phyloP scores from a whole-genome alignment of 1,140 invertebrate genomes.

The Camponotus vicinus region DNA sequence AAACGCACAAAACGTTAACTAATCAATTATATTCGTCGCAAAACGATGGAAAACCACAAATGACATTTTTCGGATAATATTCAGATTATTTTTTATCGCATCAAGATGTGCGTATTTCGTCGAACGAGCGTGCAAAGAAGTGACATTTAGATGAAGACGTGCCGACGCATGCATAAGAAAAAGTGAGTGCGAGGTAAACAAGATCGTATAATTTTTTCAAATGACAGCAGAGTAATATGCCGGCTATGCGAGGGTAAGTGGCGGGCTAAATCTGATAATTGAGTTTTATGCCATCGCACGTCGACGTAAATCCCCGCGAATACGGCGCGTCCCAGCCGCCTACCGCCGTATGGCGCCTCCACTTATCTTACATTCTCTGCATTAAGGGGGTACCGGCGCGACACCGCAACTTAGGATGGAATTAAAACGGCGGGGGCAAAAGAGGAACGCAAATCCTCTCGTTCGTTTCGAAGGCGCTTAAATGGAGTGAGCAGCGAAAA shows the following conservation, averaged over 20 bases:
- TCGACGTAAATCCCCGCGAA: constrained; percentile 77
- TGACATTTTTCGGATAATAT: constrained; percentile 54
- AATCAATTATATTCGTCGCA: constrained; percentile 37
- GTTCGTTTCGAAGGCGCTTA: constrained; percentile 13
- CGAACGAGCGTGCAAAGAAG: background rate
- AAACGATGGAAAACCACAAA: constrained; percentile 15
- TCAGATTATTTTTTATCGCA: background rate
- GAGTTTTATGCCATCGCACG: constrained; percentile 81
- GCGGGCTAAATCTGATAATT: constrained; percentile 77
- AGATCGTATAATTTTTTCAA: constrained; percentile 70
- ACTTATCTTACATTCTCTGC: constrained; percentile 73
- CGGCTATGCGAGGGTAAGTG: constrained; percentile 25
- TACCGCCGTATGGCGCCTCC: constrained; percentile 50
- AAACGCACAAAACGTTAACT: constrained; percentile 21
- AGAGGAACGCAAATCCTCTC: constrained; percentile 22
- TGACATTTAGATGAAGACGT: constrained; percentile 67
- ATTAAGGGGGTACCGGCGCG: constrained; percentile 29
- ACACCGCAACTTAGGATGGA: constrained; percentile 8
- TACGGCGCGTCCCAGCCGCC: constrained; percentile 63
- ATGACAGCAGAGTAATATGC: constrained; percentile 40
- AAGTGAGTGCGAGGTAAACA: constrained; percentile 54
- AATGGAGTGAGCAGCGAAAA: background rate
- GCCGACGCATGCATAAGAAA: constrained; percentile 61
- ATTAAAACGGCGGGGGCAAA: constrained; percentile 25
- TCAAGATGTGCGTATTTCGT: constrained; percentile 20